Evolutionary conservation across 2,113 vertebrate species (phyloP).

Genomic region (Equus quagga): DNA sequence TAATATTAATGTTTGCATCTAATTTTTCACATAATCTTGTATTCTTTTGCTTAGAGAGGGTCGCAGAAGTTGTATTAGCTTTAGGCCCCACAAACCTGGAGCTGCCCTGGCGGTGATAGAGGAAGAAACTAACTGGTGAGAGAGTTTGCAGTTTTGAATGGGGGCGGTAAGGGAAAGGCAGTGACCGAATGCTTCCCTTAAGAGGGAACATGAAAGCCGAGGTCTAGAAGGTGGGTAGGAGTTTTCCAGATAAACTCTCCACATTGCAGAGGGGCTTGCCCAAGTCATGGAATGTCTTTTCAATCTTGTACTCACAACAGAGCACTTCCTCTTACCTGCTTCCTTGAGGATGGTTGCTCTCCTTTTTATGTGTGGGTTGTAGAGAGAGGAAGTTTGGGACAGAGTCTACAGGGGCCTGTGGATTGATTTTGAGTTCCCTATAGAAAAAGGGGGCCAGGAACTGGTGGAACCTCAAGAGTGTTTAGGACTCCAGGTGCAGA

Average conservation of each 20-base stretch:
- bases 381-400: not conserved
- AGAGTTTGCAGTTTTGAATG: not conserved
- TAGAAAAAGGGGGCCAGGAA: not conserved
- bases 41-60: not conserved
- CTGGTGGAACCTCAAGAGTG: not conserved
- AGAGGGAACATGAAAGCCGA: not conserved
- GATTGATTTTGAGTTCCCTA: not conserved
- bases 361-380: not conserved
- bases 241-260: not conserved
- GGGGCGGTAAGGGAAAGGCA: not conserved
- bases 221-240: not conserved
- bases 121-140: not conserved
- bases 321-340: not conserved
- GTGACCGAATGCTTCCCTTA: not conserved
- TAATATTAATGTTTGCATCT: not conserved
- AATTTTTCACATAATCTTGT: not conserved
- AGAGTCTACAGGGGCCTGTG: not conserved
- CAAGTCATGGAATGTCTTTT: not conserved
- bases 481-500: not conserved
- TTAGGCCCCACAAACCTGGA: not conserved
- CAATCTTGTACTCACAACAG: not conserved
- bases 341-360: not conserved
- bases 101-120: not conserved
- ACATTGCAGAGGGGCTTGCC: not conserved
- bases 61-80: not conserved